phyloP scores from a whole-genome alignment of 2,113 vertebrate genomes.

The Phyllostomus hastatus region DNA sequence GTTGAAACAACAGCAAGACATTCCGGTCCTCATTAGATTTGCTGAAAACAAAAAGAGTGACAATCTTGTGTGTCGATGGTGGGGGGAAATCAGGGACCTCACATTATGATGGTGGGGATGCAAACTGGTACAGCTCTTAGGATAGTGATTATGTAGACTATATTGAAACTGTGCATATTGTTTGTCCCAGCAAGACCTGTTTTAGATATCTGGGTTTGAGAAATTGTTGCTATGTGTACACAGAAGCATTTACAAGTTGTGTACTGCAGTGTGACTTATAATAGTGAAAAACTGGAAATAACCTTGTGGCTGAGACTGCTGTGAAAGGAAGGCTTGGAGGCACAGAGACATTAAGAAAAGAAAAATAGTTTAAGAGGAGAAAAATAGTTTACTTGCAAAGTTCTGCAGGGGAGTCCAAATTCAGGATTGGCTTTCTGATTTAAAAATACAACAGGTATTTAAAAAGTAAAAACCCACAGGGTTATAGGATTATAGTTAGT shows the following conservation, averaged over 20 bases:
- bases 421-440: conserved; percentile 31
- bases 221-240: conserved; percentile 1
- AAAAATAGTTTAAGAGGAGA: conserved; percentile 1
- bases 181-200: conserved; percentile 9
- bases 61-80: neutral
- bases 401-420: neutral
- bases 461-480: neutral
- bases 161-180: neutral
- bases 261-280: conserved; percentile 14
- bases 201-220: neutral
- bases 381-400: neutral
- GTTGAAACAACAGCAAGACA: neutral
- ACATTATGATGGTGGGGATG: neutral
- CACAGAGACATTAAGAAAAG: neutral
- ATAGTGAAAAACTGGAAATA: conserved; percentile 30
- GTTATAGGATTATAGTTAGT: neutral
- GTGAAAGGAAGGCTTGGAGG: neutral
- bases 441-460: conserved; percentile 34
- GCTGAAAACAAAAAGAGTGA: neutral
- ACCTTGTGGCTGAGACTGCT: conserved; percentile 22
- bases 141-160: neutral
- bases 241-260: conserved; percentile 28
- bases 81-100: neutral
- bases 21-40: neutral
- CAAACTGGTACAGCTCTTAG: neutral